Evolutionary conservation across 2,113 vertebrate species (phyloP).

Genomic region (Toxostoma redivivum): DNA sequence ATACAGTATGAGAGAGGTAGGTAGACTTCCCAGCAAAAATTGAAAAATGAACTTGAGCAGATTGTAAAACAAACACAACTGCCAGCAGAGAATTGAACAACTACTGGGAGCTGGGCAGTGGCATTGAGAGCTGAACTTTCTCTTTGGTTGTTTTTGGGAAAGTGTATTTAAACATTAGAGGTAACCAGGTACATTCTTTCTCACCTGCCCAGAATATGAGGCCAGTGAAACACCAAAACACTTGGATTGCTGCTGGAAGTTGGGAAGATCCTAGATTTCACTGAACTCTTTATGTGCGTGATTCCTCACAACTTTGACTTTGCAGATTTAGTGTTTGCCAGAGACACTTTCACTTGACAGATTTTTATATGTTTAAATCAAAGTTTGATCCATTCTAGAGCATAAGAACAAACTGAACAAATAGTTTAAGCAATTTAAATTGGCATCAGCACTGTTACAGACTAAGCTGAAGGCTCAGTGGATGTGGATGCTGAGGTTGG

Average conservation of each 20-base stretch:
- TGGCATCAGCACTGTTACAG: background rate
- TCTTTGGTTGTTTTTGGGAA: background rate
- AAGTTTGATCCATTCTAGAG: background rate
- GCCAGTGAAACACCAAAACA: background rate
- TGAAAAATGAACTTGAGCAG: background rate
- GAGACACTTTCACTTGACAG: background rate
- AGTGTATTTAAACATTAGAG: background rate
- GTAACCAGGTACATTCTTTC: background rate
- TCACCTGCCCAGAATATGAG: background rate
- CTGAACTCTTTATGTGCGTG: background rate
- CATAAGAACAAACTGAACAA: background rate
- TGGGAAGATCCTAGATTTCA: background rate
- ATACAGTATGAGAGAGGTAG: background rate
- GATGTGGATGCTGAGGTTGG: background rate
- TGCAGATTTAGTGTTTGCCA: background rate
- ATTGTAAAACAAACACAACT: background rate
- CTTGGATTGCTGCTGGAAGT: fast-evolving
- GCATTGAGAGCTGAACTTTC: background rate
- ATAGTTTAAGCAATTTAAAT: background rate
- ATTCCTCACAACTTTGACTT: background rate
- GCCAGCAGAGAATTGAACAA: background rate
- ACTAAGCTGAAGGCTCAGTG: background rate
- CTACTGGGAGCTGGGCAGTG: background rate
- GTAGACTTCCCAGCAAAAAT: background rate
- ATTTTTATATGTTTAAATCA: background rate